A percentile compares a stretch with the other conserved stretches of the same genome.
phyloP scores from a whole-genome alignment of 2,113 vertebrate genomes.

The Pterocles orientalis region DNA sequence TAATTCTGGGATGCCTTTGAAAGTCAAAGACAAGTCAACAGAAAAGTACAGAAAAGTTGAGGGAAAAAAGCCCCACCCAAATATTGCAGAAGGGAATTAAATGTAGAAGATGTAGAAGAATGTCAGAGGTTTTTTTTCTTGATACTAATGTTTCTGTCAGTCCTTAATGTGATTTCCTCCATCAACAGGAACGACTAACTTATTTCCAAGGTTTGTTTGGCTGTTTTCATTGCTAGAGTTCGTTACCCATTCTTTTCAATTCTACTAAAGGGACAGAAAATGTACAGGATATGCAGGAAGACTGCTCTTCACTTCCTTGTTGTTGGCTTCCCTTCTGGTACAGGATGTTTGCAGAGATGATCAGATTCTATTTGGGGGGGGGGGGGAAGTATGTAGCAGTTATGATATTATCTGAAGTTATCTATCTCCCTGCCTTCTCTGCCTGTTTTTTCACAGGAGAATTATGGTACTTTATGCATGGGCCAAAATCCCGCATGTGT shows the following conservation, averaged over 20 bases:
- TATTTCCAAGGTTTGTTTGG: background rate
- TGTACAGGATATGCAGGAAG: rapidly evolving
- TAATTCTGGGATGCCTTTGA: background rate
- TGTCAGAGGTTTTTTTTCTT: background rate
- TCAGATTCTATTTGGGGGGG: background rate
- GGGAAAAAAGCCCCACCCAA: background rate
- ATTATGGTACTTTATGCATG: background rate
- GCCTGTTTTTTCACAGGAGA: background rate
- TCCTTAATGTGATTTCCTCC: background rate
- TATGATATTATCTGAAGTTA: background rate
- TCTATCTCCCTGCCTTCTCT: background rate
- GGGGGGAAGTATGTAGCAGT: background rate
- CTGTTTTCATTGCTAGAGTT: background rate
- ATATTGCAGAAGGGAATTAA: background rate
- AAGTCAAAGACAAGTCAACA: background rate
- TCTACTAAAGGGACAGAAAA: background rate
- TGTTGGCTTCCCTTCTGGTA: background rate
- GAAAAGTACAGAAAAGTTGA: background rate
- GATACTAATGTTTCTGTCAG: background rate
- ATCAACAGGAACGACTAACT: background rate
- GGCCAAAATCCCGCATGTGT: background rate
- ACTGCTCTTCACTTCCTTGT: background rate
- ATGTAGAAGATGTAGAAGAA: background rate
- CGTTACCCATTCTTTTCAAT: background rate
- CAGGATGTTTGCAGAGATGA: background rate